Percentiles rank a stretch among this genome's conserved stretches.
phyloP scores from a whole-genome alignment of 1,140 invertebrate species.

The Drosophila sucinea region DNA sequence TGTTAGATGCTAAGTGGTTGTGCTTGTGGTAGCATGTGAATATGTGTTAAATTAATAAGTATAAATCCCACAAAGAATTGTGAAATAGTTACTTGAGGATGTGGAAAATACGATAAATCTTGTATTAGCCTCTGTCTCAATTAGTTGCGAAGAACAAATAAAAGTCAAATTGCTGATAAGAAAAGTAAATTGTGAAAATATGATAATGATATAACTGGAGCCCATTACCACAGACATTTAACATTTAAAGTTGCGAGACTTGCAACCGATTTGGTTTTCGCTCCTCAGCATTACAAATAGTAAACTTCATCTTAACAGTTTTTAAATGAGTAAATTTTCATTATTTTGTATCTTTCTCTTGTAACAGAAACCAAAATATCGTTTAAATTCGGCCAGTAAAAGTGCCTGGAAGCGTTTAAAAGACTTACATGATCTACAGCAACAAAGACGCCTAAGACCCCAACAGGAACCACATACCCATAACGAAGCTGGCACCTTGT shows the following conservation, averaged over 20 bases:
- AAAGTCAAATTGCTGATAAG: not conserved
- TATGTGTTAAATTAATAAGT: conserved; percentile 20
- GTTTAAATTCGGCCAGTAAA: conserved; percentile 37
- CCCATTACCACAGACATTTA: no score
- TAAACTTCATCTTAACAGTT: no score
- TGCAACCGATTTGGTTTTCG: not conserved
- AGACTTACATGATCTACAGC: conserved; percentile 45
- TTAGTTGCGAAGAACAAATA: conserved; percentile 1
- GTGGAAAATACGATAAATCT: not conserved
- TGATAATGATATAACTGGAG: no score
- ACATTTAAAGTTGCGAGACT: no score
- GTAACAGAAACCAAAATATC: conserved; percentile 51
- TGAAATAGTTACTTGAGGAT: conserved; percentile 16
- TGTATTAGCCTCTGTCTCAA: not conserved
- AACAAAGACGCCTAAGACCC: conserved; percentile 23
- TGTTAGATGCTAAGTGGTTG: conserved; percentile 21
- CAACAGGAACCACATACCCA: conserved; percentile 21
- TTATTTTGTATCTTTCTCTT: not conserved
- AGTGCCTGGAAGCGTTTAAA: conserved; percentile 52
- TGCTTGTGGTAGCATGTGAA: not conserved
- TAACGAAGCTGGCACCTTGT: conserved; percentile 46
- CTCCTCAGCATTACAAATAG: no score
- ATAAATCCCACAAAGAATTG: not conserved
- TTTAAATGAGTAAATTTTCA: not conserved
- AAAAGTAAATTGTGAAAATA: not conserved